These are phyloP conservation scores for Melinaea marsaeus DNA, from an alignment of 2,888 invertebrate genomes.

Conservation along the genomic window DNA sequence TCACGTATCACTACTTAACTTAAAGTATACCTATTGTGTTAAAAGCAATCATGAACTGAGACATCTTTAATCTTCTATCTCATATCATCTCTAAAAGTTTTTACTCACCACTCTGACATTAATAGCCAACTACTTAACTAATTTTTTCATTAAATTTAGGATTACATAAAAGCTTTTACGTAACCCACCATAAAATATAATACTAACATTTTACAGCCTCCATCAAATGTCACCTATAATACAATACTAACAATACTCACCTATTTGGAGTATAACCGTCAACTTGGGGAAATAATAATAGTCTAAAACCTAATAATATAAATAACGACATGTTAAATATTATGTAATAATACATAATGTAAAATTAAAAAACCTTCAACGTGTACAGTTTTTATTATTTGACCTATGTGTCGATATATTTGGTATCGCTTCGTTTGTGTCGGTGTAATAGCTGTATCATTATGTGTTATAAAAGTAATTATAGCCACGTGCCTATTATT, in stretches of 20 bases:
- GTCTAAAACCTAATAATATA: not conserved
- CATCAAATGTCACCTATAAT: not conserved
- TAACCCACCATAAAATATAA: slow-evolving; percentile 1
- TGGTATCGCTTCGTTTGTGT: slow-evolving; percentile 22
- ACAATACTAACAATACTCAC: not conserved
- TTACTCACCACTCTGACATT: slow-evolving; percentile 1
- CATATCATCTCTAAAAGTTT: not conserved
- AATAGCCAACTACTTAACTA: not conserved
- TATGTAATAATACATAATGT: no score
- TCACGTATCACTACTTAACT: no score
- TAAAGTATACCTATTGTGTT: no score
- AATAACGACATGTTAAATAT: not conserved
- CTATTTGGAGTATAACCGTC: not conserved
- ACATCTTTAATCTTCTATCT: no score
- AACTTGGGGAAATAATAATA: not conserved
- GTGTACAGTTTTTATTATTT: no score
- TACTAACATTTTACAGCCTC: slow-evolving; percentile 2
- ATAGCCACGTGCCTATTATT: slow-evolving; percentile 46
- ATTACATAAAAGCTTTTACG: slow-evolving; percentile 4
- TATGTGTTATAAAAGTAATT: slow-evolving; percentile 56
- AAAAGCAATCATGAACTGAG: no score
- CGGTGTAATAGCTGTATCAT: slow-evolving; percentile 42
- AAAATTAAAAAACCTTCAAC: no score
- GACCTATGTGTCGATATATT: slow-evolving; percentile 6
- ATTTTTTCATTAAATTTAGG: not conserved